These are phyloP conservation scores for Epizoanthus illoricatus DNA, from an alignment of 92 coral and sea anemone genomes.

Conservation along the genomic window DNA sequence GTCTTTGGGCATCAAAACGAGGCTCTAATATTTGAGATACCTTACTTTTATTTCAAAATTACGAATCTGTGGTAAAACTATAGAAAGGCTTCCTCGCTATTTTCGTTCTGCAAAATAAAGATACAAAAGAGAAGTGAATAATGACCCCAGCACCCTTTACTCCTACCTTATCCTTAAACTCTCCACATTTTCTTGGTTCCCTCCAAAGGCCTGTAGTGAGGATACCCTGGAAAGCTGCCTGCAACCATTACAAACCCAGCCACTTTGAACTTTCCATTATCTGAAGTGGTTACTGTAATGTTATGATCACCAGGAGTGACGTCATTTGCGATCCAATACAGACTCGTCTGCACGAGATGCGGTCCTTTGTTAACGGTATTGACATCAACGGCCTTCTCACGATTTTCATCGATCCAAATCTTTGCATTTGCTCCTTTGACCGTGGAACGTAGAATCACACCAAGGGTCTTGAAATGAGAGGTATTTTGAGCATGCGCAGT, in stretches of 20 bases:
- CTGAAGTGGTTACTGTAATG: constrained; percentile 38
- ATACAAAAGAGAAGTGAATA: too few relatives aligned
- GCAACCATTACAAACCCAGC: constrained; percentile 58
- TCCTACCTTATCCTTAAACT: too few relatives aligned
- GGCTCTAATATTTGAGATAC: too few relatives aligned
- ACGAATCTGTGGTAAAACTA: too few relatives aligned
- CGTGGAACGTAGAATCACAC: background rate
- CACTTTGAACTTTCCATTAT: constrained; percentile 40
- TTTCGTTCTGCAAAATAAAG: too few relatives aligned
- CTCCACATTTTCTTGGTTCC: constrained; percentile 55
- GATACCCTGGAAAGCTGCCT: constrained; percentile 44
- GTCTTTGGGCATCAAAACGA: too few relatives aligned
- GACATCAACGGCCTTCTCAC: constrained; percentile 38
- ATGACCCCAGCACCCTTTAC: too few relatives aligned
- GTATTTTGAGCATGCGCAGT: background rate
- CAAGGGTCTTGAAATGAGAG: background rate
- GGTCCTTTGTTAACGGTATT: constrained; percentile 46
- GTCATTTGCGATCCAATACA: constrained; percentile 39
- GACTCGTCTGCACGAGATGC: constrained; percentile 52
- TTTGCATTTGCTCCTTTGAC: constrained; percentile 12
- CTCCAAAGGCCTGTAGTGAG: constrained; percentile 52
- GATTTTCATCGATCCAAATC: constrained; percentile 49
- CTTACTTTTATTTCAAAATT: too few relatives aligned
- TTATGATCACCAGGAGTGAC: constrained; percentile 54
- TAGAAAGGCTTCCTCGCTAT: too few relatives aligned